phyloP scores from a whole-genome alignment of 2,888 invertebrate genomes.

The Dasysyrphus albostriatus region DNA sequence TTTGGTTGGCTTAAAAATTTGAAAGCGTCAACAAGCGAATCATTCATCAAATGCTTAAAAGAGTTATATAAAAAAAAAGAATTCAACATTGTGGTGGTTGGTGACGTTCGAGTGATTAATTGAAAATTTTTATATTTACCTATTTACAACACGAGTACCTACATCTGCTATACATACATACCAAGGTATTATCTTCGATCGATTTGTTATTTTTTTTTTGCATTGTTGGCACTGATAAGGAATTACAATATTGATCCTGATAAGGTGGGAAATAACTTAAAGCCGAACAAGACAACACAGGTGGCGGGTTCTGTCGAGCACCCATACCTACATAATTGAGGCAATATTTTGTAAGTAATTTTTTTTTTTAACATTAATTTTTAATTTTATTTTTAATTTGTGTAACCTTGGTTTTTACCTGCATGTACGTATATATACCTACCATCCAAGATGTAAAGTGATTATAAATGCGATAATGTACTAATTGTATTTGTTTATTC shows the following conservation, averaged over 20 bases:
- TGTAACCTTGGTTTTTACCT: too few relatives aligned
- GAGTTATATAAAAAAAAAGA: constrained; percentile 18
- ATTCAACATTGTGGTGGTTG: background rate
- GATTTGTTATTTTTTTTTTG: constrained; percentile 18
- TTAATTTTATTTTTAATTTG: too few relatives aligned
- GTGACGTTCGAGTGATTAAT: constrained; percentile 32
- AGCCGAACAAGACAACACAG: constrained; percentile 4
- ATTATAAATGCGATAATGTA: too few relatives aligned
- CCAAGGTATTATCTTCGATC: background rate
- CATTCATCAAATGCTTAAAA: background rate
- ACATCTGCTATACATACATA: background rate
- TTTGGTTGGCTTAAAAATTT: constrained; percentile 3
- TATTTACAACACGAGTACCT: background rate
- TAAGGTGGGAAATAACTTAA: constrained; percentile 20
- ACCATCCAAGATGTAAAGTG: too few relatives aligned
- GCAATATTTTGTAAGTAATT: constrained; percentile 40
- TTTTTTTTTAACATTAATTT: background rate
- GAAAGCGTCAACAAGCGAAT: constrained; percentile 6
- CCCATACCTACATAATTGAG: background rate
- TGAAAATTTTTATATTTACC: constrained; percentile 5
- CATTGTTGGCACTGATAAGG: constrained; percentile 28
- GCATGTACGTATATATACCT: too few relatives aligned
- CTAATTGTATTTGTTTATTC: too few relatives aligned
- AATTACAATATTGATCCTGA: constrained; percentile 42
- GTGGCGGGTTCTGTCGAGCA: constrained; percentile 32